phyloP scores from a whole-genome alignment of 2,797 vertebrate species.

The Arrhamphus sclerolepis region DNA sequence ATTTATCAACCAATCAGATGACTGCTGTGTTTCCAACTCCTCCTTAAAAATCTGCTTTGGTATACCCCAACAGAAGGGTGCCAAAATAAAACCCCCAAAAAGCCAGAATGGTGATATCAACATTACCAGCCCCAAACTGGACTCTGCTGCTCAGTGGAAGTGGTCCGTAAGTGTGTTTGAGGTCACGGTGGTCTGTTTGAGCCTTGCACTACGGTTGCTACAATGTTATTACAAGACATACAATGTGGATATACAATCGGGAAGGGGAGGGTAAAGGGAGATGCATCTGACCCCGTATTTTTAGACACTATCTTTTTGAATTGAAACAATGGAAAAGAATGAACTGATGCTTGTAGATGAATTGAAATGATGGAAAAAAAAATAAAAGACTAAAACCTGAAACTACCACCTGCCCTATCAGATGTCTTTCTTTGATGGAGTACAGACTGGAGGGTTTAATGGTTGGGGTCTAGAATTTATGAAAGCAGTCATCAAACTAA shows the following conservation, averaged over 20 bases:
- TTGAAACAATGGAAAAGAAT: constrained; percentile 43
- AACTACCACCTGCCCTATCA: constrained; percentile 15
- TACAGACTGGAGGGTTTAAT: not conserved
- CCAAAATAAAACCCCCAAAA: no score
- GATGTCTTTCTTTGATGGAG: not conserved
- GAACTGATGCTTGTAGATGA: constrained; percentile 54
- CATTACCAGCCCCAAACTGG: no score
- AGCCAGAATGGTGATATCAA: no score
- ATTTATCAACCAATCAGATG: no score
- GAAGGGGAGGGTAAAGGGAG: constrained; percentile 11
- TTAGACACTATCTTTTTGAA: constrained; percentile 75
- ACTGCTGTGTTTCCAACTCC: no score
- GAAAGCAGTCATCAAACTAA: no score
- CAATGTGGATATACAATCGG: constrained; percentile 55
- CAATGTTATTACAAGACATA: constrained; percentile 57
- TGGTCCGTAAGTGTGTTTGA: constrained; percentile 18
- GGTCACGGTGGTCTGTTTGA: constrained; percentile 54
- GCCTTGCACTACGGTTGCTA: constrained; percentile 69
- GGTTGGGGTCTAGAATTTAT: no score
- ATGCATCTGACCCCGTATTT: constrained; percentile 69
- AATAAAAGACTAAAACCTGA: constrained; percentile 61
- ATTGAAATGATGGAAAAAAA: constrained; percentile 51
- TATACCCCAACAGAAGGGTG: no score
- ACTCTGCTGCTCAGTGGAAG: no score
- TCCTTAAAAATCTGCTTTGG: no score